These are phyloP conservation scores for Phymatocera aterrima DNA, from an alignment of 2,888 invertebrate genomes.

Conservation along the genomic window DNA sequence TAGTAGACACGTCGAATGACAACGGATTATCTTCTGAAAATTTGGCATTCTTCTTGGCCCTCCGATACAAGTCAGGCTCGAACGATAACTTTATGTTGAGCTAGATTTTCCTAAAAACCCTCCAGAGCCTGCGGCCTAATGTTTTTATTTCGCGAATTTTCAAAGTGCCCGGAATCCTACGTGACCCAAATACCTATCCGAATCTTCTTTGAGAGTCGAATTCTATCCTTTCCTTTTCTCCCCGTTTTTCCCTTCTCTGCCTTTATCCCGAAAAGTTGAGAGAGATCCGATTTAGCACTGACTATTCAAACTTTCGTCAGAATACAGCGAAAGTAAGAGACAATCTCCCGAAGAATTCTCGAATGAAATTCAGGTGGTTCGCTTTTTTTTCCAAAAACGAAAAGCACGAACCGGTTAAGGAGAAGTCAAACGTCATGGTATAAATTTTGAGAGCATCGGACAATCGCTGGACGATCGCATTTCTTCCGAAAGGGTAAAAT, in stretches of 20 bases:
- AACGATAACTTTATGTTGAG: constrained; percentile 36
- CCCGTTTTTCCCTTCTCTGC: not conserved
- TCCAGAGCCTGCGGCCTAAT: constrained; percentile 20
- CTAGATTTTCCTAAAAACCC: constrained; percentile 41
- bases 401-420: no score
- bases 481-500: constrained; percentile 2
- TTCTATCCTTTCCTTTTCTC: not conserved
- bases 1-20: no score
- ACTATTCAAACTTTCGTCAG: not conserved
- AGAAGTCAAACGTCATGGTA: no score
- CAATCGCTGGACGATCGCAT: not conserved
- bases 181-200: constrained; percentile 39
- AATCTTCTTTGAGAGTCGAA: constrained; percentile 8
- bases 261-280: constrained; percentile 1
- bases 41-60: not conserved
- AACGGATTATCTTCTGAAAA: not conserved
- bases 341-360: constrained; percentile 8
- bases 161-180: constrained; percentile 6
- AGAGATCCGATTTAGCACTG: not conserved
- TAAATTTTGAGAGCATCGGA: no score
- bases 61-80: constrained; percentile 11
- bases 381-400: no score
- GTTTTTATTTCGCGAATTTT: constrained; percentile 38
- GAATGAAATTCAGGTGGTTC: no score
- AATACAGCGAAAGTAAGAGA: no score